Base-by-base conservation (phyloP, 2,113 vertebrate genomes). In the Austrofundulus limnaeus region DNA sequence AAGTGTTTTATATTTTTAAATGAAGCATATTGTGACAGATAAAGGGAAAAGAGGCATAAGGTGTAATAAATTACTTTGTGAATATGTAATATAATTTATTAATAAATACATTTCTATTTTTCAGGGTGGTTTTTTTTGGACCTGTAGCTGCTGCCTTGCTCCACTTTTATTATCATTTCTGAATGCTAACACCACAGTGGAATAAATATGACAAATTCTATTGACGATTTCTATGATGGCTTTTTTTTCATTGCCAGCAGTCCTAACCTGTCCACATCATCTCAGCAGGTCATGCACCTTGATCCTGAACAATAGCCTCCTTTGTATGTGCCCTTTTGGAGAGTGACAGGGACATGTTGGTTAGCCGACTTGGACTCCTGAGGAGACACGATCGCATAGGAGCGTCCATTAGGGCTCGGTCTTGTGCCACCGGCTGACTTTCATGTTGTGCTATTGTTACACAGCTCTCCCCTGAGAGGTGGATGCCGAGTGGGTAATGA, bases 371-470 rank as follows among this genome's bases (percentile, higher is more conserved):
- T 70, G 70, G 77, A 70, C 81, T 85, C 72, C 77, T 8, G 77
- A 85, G 59, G 72, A 86, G 81, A 70, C 68, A 45, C 48, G 21
- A 71, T 39, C 20, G 10, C 62, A 61, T 61, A 57, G 71, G 81
- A 71, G 70, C 20, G 55, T 82, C 84, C 87, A 89, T 91, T 87
- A 90, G 71, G 70, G 55, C 66, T 77, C 45, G 28, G 69, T 63
- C 73, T 70, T 77, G 76, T 34, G 69, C 58, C 65, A 57, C 80
- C 61, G n/a, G 71, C 73, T 58, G 53, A 88, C 85, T 85, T 91
- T 89, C 88, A 83, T 89, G 87, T 88, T 25, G 61, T 25, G 64
- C 81, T 72, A 86, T 88, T 88, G 89, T 91, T 81, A 72, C 72
- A 56, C 37, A 12, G 52, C 61, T 70, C 56, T 86, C 83, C 86